Conservation (phyloP, 2,888 invertebrate genomes). For the Neelides folsomi region DNA sequence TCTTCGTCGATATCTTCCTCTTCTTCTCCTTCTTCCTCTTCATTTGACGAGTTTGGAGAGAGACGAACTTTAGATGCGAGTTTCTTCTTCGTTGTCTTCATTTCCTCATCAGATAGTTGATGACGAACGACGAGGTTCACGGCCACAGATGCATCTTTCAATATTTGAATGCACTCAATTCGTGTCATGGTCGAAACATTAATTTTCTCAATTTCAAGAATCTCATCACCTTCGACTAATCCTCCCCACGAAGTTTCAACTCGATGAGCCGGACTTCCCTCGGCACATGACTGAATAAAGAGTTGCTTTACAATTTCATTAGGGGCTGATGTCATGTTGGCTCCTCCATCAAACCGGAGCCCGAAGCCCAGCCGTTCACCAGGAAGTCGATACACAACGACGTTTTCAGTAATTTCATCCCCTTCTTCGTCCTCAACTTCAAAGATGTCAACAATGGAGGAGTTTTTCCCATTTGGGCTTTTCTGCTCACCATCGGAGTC, state of each 20-base stretch:
- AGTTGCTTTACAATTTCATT: constrained; percentile 65
- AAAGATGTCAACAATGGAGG: constrained; percentile 20
- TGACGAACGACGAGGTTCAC: constrained; percentile 61
- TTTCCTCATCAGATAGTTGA: constrained; percentile 25
- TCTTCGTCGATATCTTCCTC: constrained; percentile 1
- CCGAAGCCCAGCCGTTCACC: constrained; percentile 84
- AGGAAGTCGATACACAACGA: constrained; percentile 68
- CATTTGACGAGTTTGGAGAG: neutral
- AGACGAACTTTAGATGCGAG: neutral
- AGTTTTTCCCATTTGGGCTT: constrained; percentile 15
- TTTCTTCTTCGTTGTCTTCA: neutral
- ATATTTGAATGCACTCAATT: constrained; percentile 68
- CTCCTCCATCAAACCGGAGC: constrained; percentile 77
- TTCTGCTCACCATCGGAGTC: neutral
- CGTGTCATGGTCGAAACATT: constrained; percentile 66
- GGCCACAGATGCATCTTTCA: constrained; percentile 74
- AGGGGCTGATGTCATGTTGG: constrained; percentile 47
- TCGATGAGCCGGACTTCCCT: constrained; percentile 75
- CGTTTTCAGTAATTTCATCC: constrained; percentile 45
- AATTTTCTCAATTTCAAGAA: constrained; percentile 69
- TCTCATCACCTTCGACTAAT: constrained; percentile 75
- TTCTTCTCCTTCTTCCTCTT: neutral
- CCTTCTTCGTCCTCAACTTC: constrained; percentile 1
- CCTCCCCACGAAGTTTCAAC: constrained; percentile 69
- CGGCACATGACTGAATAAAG: constrained; percentile 76